Conservation (phyloP, 2,888 invertebrate species). For the Coenonympha arcania region DNA sequence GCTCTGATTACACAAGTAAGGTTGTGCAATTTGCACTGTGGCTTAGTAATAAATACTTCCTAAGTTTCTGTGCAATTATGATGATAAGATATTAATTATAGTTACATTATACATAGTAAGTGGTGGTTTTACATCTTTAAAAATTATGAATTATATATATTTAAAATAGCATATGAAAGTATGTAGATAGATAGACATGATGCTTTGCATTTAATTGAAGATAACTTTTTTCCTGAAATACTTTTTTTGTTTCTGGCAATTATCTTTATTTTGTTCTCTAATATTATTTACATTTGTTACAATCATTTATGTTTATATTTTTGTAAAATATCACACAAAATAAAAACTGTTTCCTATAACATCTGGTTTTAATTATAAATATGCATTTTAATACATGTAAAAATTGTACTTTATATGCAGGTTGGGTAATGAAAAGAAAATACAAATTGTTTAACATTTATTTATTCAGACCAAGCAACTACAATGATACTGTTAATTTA, state of each 20-base stretch:
- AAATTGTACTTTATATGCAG: too few relatives aligned
- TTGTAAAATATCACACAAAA: slow-evolving; percentile 7
- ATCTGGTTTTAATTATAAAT: not conserved
- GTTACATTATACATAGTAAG: too few relatives aligned
- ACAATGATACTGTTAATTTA: slow-evolving; percentile 2
- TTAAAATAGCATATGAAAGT: too few relatives aligned
- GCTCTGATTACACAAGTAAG: too few relatives aligned
- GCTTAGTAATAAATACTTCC: too few relatives aligned
- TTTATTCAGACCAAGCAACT: slow-evolving; percentile 19
- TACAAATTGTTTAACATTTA: not conserved
- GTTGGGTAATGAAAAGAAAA: not conserved
- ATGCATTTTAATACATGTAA: too few relatives aligned
- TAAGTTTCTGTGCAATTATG: too few relatives aligned
- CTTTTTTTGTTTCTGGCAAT: not conserved
- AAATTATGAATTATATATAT: too few relatives aligned
- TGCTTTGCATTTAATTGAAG: not conserved
- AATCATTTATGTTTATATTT: slow-evolving; percentile 8
- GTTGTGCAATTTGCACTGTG: too few relatives aligned
- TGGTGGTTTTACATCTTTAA: too few relatives aligned
- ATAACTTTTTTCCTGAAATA: not conserved
- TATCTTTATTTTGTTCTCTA: not conserved
- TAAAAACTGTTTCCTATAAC: not conserved
- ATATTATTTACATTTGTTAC: slow-evolving; percentile 6
- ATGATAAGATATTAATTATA: too few relatives aligned
- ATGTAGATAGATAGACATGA: not conserved